Evolutionary conservation across 1,140 invertebrate species (phyloP).

Genomic region (Spodoptera litura): DNA sequence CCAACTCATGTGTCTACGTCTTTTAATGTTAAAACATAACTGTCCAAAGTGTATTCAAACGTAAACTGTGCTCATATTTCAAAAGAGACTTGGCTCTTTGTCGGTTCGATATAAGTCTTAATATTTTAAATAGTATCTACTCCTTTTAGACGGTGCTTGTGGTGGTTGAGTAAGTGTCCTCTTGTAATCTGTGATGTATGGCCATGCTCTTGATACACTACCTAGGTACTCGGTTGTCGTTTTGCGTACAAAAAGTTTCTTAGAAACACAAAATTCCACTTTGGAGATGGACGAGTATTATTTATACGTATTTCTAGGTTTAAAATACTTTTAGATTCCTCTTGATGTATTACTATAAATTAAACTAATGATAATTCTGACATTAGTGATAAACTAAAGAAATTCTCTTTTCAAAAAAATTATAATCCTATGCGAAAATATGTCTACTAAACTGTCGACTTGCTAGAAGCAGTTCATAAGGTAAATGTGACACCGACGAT

Average conservation of each 20-base stretch:
- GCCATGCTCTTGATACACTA: conserved; percentile 37
- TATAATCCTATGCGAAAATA: too few relatives aligned
- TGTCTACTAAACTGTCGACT: too few relatives aligned
- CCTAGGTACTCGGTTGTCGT: conserved; percentile 30
- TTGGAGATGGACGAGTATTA: neutral
- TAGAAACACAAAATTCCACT: conserved; percentile 40
- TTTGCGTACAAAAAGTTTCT: conserved; percentile 30
- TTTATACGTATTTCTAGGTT: neutral
- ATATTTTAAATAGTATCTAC: conserved; percentile 47
- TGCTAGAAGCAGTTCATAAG: neutral
- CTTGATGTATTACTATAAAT: too few relatives aligned
- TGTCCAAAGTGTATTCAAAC: conserved; percentile 31
- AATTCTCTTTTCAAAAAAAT: too few relatives aligned
- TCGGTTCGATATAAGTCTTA: conserved; percentile 32
- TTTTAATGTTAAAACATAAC: conserved; percentile 19
- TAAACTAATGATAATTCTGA: too few relatives aligned
- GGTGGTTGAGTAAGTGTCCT: conserved; percentile 48
- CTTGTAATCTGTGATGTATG: conserved; percentile 50
- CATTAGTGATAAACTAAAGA: too few relatives aligned
- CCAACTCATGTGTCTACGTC: conserved; percentile 14
- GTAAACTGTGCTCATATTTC: conserved; percentile 40
- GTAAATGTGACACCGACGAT: neutral
- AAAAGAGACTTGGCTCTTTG: conserved; percentile 46
- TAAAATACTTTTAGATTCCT: too few relatives aligned
- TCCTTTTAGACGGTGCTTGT: conserved; percentile 44